Evolutionary conservation across 2,888 invertebrate species (phyloP).

Genomic region (Arctia plantaginis): DNA sequence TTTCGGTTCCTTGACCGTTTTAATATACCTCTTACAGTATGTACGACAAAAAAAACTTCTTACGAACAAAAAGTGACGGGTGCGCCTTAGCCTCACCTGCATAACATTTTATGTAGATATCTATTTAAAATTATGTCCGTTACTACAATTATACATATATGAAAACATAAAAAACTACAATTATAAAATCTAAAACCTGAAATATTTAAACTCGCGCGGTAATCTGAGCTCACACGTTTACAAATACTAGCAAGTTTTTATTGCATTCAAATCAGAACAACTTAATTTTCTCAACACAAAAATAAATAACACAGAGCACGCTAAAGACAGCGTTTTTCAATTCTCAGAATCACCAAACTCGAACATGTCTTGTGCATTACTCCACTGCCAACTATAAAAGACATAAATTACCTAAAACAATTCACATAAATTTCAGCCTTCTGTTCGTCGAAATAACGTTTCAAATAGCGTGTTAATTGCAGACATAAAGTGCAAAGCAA

Average conservation of each 20-base stretch:
- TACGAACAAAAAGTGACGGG: conserved; percentile 23
- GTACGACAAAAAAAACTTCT: conserved; percentile 25
- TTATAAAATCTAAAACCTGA: conserved; percentile 20
- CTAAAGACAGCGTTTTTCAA: conserved; percentile 69
- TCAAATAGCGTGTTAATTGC: conserved; percentile 28
- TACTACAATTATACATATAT: conserved; percentile 10
- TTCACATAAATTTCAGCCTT: conserved; percentile 39
- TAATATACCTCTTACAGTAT: conserved; percentile 18
- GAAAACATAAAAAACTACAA: conserved; percentile 32
- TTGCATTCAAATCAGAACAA: conserved; percentile 67
- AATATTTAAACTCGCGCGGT: conserved; percentile 39
- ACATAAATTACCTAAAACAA: conserved; percentile 39
- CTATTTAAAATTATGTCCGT: conserved; percentile 10
- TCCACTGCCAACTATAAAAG: conserved; percentile 52
- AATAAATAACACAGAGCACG: conserved; percentile 59
- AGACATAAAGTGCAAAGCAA: conserved; percentile 62
- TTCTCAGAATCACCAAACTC: conserved; percentile 74
- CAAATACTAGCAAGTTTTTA: conserved; percentile 59
- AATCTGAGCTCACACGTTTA: too few species aligned
- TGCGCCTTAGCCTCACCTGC: conserved; percentile 32
- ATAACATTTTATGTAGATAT: conserved; percentile 22
- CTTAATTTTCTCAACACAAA: conserved; percentile 69
- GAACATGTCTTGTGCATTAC: conserved; percentile 77
- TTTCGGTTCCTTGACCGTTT: conserved; percentile 28
- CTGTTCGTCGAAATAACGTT: neutral